Base-by-base conservation (phyloP, 2,888 invertebrate genomes). In the Nemotelus pantherinus region DNA sequence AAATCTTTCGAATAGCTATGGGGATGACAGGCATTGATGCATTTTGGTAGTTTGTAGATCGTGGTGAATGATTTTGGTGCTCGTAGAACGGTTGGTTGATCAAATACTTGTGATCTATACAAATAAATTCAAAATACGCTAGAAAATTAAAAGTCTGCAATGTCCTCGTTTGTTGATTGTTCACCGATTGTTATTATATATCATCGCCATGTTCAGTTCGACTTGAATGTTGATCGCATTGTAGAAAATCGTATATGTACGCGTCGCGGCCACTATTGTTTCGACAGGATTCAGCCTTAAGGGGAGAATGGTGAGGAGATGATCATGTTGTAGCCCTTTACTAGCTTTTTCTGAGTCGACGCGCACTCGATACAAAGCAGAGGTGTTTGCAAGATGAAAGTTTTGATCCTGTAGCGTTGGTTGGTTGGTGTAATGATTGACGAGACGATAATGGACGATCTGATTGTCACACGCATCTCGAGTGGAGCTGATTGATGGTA, bases 11-110 rank as follows among this genome's bases (percentile, higher is more conserved):
- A 44, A 55, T 60, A n/a, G 60, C 60, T 39, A 41, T 41, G 50
- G 48, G 43, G 47, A 60, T 68, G 75, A 47, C 48, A 68, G 65
- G 47, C 50, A 68, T 65, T 74, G 48, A 74, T 77, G 25, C 25
- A 48, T 74, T 53, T 57, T 58, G 45, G 72, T 72, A 9, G 60
- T 39, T 10, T 60, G 71, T 64, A 60, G 60, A 60, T 64, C 53
- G 53, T 77, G 53, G 50, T 50, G 76, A 76, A 76, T 78, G 78
- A 76, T 63, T 63, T 57, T 58, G 75, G 70, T 76, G 74, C 63
- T 60, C 63, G 74, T 47, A 60, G 74, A 25, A 7, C 43, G 41
- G 39, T 63, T 74, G 50, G 47, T 39, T 41, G 63, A 74, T 74
- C 25, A 25, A 25, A 25, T 25, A 25, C 25, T 25, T 25, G 25